Base-by-base conservation (phyloP, 2,888 invertebrate genomes). In the Venusia cambrica region DNA sequence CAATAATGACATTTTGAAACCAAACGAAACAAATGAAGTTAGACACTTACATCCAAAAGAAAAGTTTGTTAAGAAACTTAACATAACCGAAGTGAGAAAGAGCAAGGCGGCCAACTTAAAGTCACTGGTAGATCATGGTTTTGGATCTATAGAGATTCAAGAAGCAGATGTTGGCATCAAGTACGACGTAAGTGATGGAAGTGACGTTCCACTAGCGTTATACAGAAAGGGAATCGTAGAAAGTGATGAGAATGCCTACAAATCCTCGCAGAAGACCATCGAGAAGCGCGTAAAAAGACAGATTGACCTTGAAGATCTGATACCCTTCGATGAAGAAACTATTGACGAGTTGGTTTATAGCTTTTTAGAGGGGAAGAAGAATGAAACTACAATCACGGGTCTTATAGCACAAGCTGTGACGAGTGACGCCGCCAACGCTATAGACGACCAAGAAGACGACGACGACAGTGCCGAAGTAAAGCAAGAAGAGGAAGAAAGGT, bases 191-290 rank as follows among this genome's bases (percentile, higher is more conserved):
- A 88, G 87, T 33, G 87, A 89, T 41, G 87, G 85, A 5, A 77
- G 85, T 42, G 75, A 88, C 2, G 81, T 81, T 4, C 88, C 89
- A 1, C 60, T 83, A 38, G 90, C 90, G 62, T 77, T 87, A 51
- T 91, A 91, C 57, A 81, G 87, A 57, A 90, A 89, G 65, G 90
- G 90, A 4, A 88, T 90, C 32, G 90, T 91, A 1, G 90, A 90
- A 37, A 87, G 75, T 43, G 89, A 87, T 45, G 78, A 78, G 47
- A 78, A 77, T 38, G 50, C 66, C 43, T 79, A 85, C 54, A 47
- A 61, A 10, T 44, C 48, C 9, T 30, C 43, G 8, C 63, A 51
- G 22, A 61, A 59, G 44, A 50, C 40, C 11, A 51, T 56, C 28
- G 53, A 54, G 26, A 66, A 57, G n/a, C 63, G 77, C 13, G 48